Evolutionary conservation across 2,888 invertebrate genomes (phyloP), one percentile per base, ranked within the genome.

Genomic region (Ochlodes sylvanus): DNA sequence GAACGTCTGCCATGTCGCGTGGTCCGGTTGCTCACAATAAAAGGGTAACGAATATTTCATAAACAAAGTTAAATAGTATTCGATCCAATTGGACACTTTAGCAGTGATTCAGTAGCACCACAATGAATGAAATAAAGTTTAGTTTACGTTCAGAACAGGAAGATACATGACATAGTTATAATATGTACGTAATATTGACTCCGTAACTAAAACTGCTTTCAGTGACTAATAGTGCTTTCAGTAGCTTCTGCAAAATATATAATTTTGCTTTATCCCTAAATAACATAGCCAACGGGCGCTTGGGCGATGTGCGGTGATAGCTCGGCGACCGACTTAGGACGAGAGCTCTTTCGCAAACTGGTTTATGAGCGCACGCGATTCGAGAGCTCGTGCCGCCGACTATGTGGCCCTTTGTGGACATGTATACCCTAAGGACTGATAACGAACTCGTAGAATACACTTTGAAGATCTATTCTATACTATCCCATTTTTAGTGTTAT

Each of bases 301-400:
- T 72, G 73, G 76, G 74, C 73, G 75, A 60, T 55, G 71, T 74
- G 63, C 64, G 61, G 65, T 70, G 71, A 68, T 68, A 63, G 75
- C 76, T 77, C 75, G 79, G 77, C 83, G 80, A 81, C 83, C 82
- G 81, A 82, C 80, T 83, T 83, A 77, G 79, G 76, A 80, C 78
- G 85, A 85, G 85, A 83, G 83, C 83, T 84, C 86, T 87, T 86
- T 86, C 79, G 83, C 86, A 87, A 90, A 91, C 91, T 80, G 86
- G 89, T 90, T 87, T 85, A 74, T 72, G 78, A 80, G 80, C 79
- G 78, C 78, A 78, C 73, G 76, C 79, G 76, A 73, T 72, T 68
- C 57, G 67, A 66, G 66, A 63, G 69, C 68, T 62, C 60, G 63
- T 42, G 74, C 72, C 76, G 72, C 74, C 75, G 69, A 76, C 79